Evolutionary conservation across 2,888 invertebrate species (phyloP), one percentile per base, ranked within the genome.

Genomic region (Mycalesis mineus): DNA sequence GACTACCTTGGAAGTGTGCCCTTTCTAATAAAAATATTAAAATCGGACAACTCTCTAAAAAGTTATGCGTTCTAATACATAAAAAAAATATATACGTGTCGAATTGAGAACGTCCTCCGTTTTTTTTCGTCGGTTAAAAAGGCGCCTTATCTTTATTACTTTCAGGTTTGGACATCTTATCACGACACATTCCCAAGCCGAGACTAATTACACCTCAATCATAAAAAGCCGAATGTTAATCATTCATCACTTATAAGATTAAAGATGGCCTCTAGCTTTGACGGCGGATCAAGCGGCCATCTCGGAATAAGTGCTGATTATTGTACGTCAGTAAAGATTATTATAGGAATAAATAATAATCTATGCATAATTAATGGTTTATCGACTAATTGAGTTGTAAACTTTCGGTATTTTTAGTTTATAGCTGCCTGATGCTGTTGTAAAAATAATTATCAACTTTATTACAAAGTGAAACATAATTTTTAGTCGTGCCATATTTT

Each of bases 201-300:
- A 28, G 40, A n/a, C 56, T 57, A 59, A 62, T 62, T 42, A 59
- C 50, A 14, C 15, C 22, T 40, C 41, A 51, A 44, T 33, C 40
- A 54, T 59, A 59, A 49, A 52, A 37, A 13, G 40, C 51, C 44
- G 48, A 44, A 54, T 29, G 44, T 56, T 59, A 56, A 57, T 42
- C 53, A 59, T 54, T 47, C 47, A 59, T 41, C 48, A 52, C 39
- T 48, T 56, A 40, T 41, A 40, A 45, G 61, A 61, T 58, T 55
- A 57, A 50, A 55, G 40, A 29, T 29, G 48, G 40, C 39, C 61
- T 55, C 56, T 59, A 59, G 59, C 61, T 61, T 59, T 56, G 57
- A 57, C 22, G 57, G 36, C 33, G 47, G 40, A 60, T 52, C 42
- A 48, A 50, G 14, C 3, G 29, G 6, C 11, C 13, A n/a, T 5